Percentiles rank a stretch among this genome's conserved stretches.
These are phyloP conservation scores for Gymnobelideus leadbeateri DNA, from an alignment of 2,113 vertebrate genomes.

Conservation along the genomic window DNA sequence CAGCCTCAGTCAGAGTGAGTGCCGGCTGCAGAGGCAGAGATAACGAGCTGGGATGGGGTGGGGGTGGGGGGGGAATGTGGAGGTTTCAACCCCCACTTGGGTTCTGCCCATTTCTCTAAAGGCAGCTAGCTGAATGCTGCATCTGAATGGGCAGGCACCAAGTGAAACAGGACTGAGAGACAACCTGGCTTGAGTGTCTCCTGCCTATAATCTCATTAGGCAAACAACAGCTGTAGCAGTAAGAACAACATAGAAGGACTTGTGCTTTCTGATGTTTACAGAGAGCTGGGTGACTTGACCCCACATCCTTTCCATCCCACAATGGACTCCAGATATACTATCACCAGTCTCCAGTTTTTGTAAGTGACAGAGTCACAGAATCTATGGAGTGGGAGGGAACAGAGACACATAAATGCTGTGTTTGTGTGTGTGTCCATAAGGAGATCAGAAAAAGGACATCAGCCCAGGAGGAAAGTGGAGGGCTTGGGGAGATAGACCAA, in stretches of 20 bases:
- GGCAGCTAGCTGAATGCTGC: background rate
- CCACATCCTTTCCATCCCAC: background rate
- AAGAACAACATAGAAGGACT: background rate
- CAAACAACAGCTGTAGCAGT: background rate
- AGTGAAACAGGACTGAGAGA: background rate
- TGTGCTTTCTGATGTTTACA: background rate
- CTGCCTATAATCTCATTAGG: background rate
- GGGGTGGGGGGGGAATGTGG: no score
- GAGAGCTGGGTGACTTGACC: background rate
- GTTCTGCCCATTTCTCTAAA: constrained; percentile 26
- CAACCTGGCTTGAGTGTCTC: background rate
- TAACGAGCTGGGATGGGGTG: constrained; percentile 15
- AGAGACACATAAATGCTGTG: background rate
- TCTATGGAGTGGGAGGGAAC: background rate
- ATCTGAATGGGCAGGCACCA: background rate
- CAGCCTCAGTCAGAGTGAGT: constrained; percentile 1
- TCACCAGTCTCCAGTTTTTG: background rate
- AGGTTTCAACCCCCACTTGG: constrained; percentile 33
- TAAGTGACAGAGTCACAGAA: background rate
- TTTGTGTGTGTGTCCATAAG: background rate
- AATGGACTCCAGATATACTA: background rate
- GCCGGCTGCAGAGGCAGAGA: constrained; percentile 20
- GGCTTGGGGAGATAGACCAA: background rate
- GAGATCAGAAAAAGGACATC: background rate
- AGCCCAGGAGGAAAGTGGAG: background rate